Evolutionary conservation across 2,888 invertebrate genomes (phyloP).

Genomic region (Drosophila picticornis): DNA sequence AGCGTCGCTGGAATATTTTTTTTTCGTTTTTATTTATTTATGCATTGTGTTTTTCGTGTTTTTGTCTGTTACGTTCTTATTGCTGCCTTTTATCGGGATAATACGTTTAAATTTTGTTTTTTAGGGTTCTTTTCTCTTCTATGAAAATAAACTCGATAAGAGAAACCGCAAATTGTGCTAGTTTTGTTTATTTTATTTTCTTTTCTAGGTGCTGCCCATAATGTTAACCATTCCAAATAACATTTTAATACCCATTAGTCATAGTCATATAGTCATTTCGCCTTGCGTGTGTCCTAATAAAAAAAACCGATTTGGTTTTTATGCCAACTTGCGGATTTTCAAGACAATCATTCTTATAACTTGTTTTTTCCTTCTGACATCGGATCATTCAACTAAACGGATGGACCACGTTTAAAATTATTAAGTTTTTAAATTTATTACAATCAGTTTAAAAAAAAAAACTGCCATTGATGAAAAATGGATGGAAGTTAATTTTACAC

Average conservation of each 20-base stretch:
- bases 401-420: background rate
- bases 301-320: background rate
- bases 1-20: slow-evolving; percentile 47
- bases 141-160: slow-evolving; percentile 31
- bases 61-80: slow-evolving; percentile 8
- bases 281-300: slow-evolving; percentile 32
- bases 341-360: slow-evolving; percentile 27
- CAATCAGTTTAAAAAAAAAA: background rate
- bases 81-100: slow-evolving; percentile 47
- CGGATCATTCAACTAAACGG: slow-evolving; percentile 17
- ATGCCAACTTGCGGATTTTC: slow-evolving; percentile 23
- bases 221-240: slow-evolving; percentile 18
- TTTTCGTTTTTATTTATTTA: slow-evolving; percentile 31
- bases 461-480: background rate
- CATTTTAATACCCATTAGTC: slow-evolving; percentile 16
- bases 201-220: slow-evolving; percentile 1
- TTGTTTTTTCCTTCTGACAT: slow-evolving; percentile 6
- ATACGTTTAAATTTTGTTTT: slow-evolving; percentile 39
- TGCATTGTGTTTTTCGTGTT: slow-evolving; percentile 16
- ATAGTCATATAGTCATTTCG: slow-evolving; percentile 18
- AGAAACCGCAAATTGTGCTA: slow-evolving; percentile 37
- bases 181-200: slow-evolving; percentile 13
- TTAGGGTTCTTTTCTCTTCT: slow-evolving; percentile 3
- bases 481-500: background rate
- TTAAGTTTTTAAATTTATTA: background rate